Evolutionary conservation across 1,140 invertebrate genomes (phyloP).

Genomic region (Cataglyphis hispanica): DNA sequence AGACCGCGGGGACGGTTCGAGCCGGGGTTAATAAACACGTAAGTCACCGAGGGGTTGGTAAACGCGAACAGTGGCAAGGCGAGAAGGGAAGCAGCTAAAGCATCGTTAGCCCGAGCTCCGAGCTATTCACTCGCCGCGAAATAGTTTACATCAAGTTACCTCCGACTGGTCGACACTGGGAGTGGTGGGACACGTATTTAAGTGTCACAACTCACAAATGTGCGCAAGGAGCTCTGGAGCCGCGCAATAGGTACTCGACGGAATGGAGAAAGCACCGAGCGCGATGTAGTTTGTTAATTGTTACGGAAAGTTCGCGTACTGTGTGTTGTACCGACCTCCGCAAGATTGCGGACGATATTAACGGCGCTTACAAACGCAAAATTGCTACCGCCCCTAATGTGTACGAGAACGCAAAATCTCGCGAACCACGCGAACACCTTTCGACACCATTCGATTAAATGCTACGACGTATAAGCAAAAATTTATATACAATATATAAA

Average conservation of each 20-base stretch:
- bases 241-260: constrained; percentile 30
- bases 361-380: constrained; percentile 41
- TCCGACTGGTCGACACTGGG: constrained; percentile 55
- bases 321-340: constrained; percentile 5
- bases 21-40: constrained; percentile 73
- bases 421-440: not conserved
- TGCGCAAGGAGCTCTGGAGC: not conserved
- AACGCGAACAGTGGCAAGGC: constrained; percentile 20
- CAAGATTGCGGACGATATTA: constrained; percentile 63
- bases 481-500: not conserved
- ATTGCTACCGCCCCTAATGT: constrained; percentile 27
- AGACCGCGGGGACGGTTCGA: constrained; percentile 14
- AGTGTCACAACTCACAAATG: constrained; percentile 69
- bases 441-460: constrained; percentile 15
- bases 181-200: constrained; percentile 74
- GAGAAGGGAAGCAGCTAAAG: constrained; percentile 60
- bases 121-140: constrained; percentile 73
- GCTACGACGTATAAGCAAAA: not conserved
- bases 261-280: constrained; percentile 37
- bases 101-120: constrained; percentile 72
- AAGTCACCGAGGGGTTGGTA: constrained; percentile 61
- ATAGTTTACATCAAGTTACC: constrained; percentile 74
- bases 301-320: constrained; percentile 50
- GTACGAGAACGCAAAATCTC: too few relatives aligned
- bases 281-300: constrained; percentile 59